These are phyloP conservation scores for Moxostoma hubbsi DNA, from an alignment of 2,797 vertebrate genomes.

Conservation along the genomic window DNA sequence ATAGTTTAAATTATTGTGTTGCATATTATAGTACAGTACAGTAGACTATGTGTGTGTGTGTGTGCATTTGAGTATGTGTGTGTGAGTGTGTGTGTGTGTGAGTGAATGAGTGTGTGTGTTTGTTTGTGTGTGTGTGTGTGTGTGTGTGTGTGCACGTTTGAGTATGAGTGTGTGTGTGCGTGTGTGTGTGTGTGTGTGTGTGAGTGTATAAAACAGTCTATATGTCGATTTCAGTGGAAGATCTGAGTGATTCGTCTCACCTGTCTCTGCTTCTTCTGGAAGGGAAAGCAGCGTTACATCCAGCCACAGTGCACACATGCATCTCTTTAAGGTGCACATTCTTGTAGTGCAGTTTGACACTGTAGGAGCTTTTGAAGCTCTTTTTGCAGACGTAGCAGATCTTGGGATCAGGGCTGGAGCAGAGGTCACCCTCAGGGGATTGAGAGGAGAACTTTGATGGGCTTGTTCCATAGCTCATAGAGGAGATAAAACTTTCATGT, in stretches of 20 bases:
- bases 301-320: slow-evolving; percentile 98
- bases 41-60: no score
- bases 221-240: slow-evolving; percentile 21
- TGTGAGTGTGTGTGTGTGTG: no score
- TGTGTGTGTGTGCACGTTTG: no score
- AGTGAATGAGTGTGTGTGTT: no score
- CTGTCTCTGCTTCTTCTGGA: slow-evolving; percentile 99
- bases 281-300: slow-evolving; percentile 98
- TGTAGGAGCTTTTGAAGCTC: slow-evolving; percentile 99
- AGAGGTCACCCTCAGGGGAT: slow-evolving; percentile 92
- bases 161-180: no score
- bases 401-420: slow-evolving; percentile 96
- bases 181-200: no score
- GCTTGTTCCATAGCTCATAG: slow-evolving; percentile 92
- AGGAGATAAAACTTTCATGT: slow-evolving; percentile 94
- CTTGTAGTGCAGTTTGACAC: slow-evolving; percentile 99
- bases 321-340: slow-evolving; percentile 99
- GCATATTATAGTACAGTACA: neutral
- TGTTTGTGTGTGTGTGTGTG: no score
- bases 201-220: no score
- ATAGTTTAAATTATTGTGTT: no score
- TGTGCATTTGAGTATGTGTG: no score
- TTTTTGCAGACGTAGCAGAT: slow-evolving; percentile 99
- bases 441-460: slow-evolving; percentile 90
- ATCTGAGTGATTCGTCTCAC: slow-evolving; percentile 78